phyloP scores from a whole-genome alignment of 2,888 invertebrate species.

The Latrodectus elegans region DNA sequence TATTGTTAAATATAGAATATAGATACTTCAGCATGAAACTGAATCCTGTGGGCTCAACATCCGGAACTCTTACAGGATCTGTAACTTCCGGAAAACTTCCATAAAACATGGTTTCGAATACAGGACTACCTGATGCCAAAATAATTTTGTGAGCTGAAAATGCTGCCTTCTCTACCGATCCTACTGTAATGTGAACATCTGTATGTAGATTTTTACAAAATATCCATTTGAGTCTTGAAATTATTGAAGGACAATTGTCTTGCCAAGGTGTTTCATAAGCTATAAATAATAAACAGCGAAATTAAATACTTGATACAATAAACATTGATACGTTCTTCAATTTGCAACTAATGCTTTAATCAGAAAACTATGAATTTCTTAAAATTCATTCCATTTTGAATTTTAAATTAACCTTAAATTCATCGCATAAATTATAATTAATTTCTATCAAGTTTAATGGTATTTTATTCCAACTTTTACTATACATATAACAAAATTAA shows the following conservation, averaged over 20 bases:
- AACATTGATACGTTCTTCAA: no score
- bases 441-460: not conserved
- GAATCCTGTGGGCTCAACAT: conserved; percentile 8
- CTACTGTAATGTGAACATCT: conserved; percentile 9
- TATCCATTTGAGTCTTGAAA: not conserved
- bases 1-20: no score
- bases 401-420: not conserved
- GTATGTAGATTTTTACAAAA: not conserved
- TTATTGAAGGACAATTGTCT: not conserved
- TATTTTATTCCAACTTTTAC: no score
- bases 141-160: conserved; percentile 7
- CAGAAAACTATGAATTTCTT: not conserved
- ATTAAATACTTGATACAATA: not conserved
- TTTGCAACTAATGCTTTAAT: no score
- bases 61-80: not conserved
- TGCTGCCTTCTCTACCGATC: not conserved
- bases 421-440: not conserved
- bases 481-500: no score
- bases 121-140: conserved; percentile 9
- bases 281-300: not conserved
- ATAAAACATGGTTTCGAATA: conserved; percentile 10
- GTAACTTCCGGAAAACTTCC: not conserved
- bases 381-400: not conserved
- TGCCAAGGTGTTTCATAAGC: not conserved
- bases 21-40: not conserved